Base-by-base conservation (phyloP, 2,113 vertebrate species). In the Centropus unirufus region DNA sequence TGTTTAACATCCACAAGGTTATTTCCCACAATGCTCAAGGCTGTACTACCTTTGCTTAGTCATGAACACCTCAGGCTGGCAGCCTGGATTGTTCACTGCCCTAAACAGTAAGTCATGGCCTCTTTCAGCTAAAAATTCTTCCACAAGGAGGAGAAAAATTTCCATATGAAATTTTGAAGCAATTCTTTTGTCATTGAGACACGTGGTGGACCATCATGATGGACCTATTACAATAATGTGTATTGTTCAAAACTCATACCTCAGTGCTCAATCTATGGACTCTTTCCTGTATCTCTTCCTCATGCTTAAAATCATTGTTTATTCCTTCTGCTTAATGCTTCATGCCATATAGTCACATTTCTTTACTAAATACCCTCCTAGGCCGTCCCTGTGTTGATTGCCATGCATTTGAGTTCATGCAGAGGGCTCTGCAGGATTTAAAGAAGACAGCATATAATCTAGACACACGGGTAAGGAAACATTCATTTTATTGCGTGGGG, bases 391-490 rank as follows among this genome's bases (percentile, higher is more conserved):
- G 99, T 97, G 99, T 99, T 91, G 99, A 99, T 44, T 99, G 99
- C 89, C 99, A 99, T 93, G 99, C 99, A 1, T 99, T 99, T 90
- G 99, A 99, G 96, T 99, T 99, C 89, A 99, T 99, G 99, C 99
- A 99, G 98, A 98, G 99, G 90, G 99, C 99, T 46, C 97, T 99
- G 96, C 99, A 99, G 96, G 99, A 99, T 96, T 97, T 99, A 75
- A 99, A 99, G 96, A 99, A 99, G 98, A 99, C 99, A 0, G 99
- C 99, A 0, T 99, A 98, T 96, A 99, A 98, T 94, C 98, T 99
- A 14, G 99, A 99, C 93, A 98, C 98, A 26, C 96, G 99, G 98
- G 99, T 99, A 97, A 96, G 98, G 47, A 87, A 87, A 75, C 29
- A 30, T 55, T 32, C 8, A 3, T 22, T 51, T 42, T 36, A 4